Evolutionary conservation across 2,113 vertebrate genomes (phyloP).

Genomic region (Hystrix cristata): DNA sequence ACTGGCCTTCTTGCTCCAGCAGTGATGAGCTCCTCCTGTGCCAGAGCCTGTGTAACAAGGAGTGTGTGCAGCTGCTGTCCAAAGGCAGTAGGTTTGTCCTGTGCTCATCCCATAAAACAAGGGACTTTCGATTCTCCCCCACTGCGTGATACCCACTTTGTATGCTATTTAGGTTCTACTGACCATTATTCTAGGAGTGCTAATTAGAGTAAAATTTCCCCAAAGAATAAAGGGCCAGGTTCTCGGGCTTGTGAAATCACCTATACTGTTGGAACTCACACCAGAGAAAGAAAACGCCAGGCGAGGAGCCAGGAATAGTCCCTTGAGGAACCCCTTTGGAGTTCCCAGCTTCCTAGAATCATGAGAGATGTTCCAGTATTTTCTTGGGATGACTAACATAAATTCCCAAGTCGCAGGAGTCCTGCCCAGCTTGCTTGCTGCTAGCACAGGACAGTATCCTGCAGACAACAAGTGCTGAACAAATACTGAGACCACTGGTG

Average conservation of each 20-base stretch:
- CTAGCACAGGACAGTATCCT: no score
- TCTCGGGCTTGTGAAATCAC: not conserved
- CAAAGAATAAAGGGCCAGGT: not conserved
- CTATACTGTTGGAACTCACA: not conserved
- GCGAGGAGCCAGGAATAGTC: not conserved
- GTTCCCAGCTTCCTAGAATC: not conserved
- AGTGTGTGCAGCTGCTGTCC: no score
- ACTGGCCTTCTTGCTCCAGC: not conserved
- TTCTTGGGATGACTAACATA: not conserved
- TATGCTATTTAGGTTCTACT: not conserved
- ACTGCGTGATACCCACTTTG: not conserved
- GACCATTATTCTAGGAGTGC: not conserved
- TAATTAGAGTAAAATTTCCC: not conserved
- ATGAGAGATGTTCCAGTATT: not conserved
- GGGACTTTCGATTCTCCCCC: no score
- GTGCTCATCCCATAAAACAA: not conserved
- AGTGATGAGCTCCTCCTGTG: accelerated
- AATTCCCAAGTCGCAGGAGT: not conserved
- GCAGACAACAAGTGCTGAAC: no score
- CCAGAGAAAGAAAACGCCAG: not conserved
- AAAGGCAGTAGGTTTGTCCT: not conserved
- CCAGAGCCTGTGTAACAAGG: not conserved
- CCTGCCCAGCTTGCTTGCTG: not conserved
- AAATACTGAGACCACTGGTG: no score
- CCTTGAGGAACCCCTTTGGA: not conserved